Percentiles rank a stretch among this genome's conserved stretches.
phyloP scores from a whole-genome alignment of 2,113 vertebrate species.

The Stegastes partitus region DNA sequence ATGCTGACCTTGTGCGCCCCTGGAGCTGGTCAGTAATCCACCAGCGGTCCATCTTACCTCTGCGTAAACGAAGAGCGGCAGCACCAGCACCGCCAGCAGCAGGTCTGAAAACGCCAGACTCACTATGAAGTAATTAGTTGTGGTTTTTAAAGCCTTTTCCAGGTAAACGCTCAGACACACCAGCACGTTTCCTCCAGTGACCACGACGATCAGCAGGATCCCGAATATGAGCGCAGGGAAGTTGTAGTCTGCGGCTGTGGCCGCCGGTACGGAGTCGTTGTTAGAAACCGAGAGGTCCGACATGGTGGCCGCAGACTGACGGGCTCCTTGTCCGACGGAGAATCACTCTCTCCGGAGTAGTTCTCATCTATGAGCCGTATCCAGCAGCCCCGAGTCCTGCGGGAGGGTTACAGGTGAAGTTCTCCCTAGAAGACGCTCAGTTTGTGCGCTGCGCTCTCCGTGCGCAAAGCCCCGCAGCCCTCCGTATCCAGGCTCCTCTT shows the following conservation, averaged over 20 bases:
- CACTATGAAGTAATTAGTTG: conserved; percentile 96
- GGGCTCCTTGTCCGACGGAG: conserved; percentile 38
- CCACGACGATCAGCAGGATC: conserved; percentile 86
- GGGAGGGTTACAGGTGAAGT: neutral
- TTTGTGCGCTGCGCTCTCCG: conserved; percentile 32
- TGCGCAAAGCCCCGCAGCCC: neutral
- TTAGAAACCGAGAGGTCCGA: conserved; percentile 55
- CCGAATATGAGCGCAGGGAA: conserved; percentile 89
- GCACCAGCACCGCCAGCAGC: conserved; percentile 91
- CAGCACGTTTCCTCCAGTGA: conserved; percentile 90
- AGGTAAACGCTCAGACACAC: conserved; percentile 92
- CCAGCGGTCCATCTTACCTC: conserved; percentile 67
- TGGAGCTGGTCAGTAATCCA: neutral
- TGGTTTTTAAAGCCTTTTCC: conserved; percentile 93
- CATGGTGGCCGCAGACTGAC: conserved; percentile 68
- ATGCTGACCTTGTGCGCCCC: too few species aligned
- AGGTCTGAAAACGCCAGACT: conserved; percentile 93
- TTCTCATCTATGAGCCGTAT: conserved; percentile 67
- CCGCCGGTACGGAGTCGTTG: conserved; percentile 61
- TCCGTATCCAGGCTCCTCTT: neutral
- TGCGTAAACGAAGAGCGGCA: conserved; percentile 92
- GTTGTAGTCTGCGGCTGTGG: conserved; percentile 55
- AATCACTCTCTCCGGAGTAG: conserved; percentile 1
- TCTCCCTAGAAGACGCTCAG: neutral
- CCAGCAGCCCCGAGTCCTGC: neutral